Evolutionary conservation across 30 jellyfish, hydroid and myxozoan species (phyloP).

Genomic region (Chrysaora quinquecirrha): DNA sequence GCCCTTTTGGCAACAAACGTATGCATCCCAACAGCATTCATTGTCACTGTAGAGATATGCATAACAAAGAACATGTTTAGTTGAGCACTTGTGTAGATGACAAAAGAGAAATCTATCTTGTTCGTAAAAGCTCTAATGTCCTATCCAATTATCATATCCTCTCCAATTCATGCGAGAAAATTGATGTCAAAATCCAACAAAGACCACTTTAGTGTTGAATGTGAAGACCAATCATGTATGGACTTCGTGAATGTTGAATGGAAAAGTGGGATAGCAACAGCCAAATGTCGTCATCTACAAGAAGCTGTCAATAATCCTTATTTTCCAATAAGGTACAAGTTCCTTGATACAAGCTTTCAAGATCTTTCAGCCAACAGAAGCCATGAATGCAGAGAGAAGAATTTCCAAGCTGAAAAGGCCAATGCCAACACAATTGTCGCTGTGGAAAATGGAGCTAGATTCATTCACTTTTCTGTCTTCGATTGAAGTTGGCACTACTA

Average conservation of each 20-base stretch:
- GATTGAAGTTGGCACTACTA: background rate
- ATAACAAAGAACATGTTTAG: background rate
- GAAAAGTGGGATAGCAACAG: conserved; percentile 22
- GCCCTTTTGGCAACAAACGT: background rate
- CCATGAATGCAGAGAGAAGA: conserved; percentile 4
- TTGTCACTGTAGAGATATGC: background rate
- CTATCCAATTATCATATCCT: conserved; percentile 39
- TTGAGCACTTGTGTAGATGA: background rate
- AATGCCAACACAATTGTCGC: conserved; percentile 7
- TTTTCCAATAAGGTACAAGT: background rate
- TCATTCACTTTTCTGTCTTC: conserved; percentile 22
- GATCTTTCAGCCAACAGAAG: conserved; percentile 15
- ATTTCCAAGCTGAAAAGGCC: background rate
- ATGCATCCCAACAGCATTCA: background rate
- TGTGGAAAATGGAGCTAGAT: background rate
- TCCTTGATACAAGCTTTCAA: background rate
- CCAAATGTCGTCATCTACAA: conserved; percentile 28
- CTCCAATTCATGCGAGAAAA: conserved; percentile 53
- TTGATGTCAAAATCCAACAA: background rate
- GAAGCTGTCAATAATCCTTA: conserved; percentile 24
- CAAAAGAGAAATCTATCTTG: conserved; percentile 15
- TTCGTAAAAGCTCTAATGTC: background rate
- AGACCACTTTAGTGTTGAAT: no score
- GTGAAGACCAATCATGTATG: conserved; percentile 35
- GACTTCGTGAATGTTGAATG: conserved; percentile 18